Percentiles rank a stretch among this genome's conserved stretches.
Evolutionary conservation across 92 coral and sea anemone genomes (phyloP).

Genomic region (Nematostella vectensis): DNA sequence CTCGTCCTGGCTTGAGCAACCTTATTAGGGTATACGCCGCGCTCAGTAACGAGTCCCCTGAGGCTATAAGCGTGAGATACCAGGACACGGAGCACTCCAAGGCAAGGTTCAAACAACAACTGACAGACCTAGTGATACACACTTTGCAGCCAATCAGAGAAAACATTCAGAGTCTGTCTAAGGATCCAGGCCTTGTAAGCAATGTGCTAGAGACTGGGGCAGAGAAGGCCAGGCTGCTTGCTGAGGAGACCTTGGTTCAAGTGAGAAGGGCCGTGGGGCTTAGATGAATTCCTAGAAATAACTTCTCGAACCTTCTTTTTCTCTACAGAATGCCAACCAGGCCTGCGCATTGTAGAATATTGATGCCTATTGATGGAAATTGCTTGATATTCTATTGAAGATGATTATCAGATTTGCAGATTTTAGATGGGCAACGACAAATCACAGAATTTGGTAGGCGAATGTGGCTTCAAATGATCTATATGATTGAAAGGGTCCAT

Average conservation of each 20-base stretch:
- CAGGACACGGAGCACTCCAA: slow-evolving; percentile 40
- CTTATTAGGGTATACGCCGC: slow-evolving; percentile 59
- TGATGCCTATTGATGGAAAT: too few relatives aligned
- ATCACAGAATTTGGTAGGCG: too few relatives aligned
- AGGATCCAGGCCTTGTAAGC: slow-evolving; percentile 34
- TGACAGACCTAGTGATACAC: slow-evolving; percentile 47
- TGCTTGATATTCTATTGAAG: too few relatives aligned
- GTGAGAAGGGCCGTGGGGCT: slow-evolving; percentile 50
- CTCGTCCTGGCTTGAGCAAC: slow-evolving; percentile 64
- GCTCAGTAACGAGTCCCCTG: slow-evolving; percentile 33
- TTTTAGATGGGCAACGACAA: too few relatives aligned
- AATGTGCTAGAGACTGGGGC: slow-evolving; percentile 38
- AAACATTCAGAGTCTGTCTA: slow-evolving; percentile 17
- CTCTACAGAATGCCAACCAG: too few relatives aligned
- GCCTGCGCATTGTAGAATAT: too few relatives aligned
- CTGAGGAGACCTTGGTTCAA: slow-evolving; percentile 22
- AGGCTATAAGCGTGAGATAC: slow-evolving; percentile 41
- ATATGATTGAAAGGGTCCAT: too few relatives aligned
- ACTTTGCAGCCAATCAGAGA: slow-evolving; percentile 29
- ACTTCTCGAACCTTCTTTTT: background rate
- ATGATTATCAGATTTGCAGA: too few relatives aligned
- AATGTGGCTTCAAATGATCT: too few relatives aligned
- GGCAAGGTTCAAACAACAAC: slow-evolving; percentile 42
- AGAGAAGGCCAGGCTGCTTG: slow-evolving; percentile 31
- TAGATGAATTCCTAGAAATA: slow-evolving; percentile 12